phyloP scores from a whole-genome alignment of 2,797 vertebrate genomes.

The Myoxocephalus aenaeus region DNA sequence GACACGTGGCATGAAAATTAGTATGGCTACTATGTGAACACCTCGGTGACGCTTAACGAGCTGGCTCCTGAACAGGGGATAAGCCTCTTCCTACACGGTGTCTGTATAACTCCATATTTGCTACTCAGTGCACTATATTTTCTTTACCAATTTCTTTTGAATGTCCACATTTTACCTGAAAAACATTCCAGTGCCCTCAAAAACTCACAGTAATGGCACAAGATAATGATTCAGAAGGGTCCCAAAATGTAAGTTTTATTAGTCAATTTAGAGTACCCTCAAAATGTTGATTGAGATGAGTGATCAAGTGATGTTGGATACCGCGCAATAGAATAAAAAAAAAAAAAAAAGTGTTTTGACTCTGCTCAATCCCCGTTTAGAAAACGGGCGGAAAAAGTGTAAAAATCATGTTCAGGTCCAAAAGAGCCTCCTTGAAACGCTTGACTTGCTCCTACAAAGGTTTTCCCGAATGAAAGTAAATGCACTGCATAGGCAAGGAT shows the following conservation, averaged over 20 bases:
- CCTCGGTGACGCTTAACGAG: slow-evolving; percentile 46
- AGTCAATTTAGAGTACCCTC: not conserved
- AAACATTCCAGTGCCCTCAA: not conserved
- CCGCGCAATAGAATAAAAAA: not conserved
- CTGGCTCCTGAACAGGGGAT: slow-evolving; percentile 48
- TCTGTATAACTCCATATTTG: not conserved
- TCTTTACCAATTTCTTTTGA: not conserved
- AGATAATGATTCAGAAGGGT: not conserved
- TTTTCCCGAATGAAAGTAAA: slow-evolving; percentile 67
- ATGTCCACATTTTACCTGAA: not conserved
- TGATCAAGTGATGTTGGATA: not conserved
- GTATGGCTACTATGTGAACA: slow-evolving; percentile 51
- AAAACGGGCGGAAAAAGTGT: slow-evolving; percentile 20
- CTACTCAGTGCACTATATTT: not conserved
- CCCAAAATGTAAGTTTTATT: not conserved
- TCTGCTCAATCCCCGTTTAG: slow-evolving; percentile 36
- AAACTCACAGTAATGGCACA: not conserved
- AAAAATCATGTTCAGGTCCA: slow-evolving; percentile 41
- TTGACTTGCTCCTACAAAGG: slow-evolving; percentile 49
- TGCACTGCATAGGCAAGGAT: slow-evolving; percentile 79
- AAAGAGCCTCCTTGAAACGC: slow-evolving; percentile 48
- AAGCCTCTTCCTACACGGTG: slow-evolving; percentile 5
- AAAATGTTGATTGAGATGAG: slow-evolving; percentile 1
- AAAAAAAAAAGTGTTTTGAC: not conserved
- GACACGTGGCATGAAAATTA: slow-evolving; percentile 25